Conservation (phyloP, 2,113 vertebrate genomes). For the Pseudorectes ferrugineus region DNA sequence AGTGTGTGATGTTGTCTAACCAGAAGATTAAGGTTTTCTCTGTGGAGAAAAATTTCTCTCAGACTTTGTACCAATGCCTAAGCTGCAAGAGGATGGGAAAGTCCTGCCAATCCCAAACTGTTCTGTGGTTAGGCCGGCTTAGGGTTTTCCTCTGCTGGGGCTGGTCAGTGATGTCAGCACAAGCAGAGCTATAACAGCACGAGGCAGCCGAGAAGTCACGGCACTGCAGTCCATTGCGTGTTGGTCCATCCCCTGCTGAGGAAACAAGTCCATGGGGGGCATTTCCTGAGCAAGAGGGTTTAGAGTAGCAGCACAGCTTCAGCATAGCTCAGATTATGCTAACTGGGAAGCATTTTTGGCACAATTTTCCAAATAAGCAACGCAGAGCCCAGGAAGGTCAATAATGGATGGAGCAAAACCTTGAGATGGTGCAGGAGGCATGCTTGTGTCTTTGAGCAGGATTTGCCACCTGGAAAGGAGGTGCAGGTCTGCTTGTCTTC, state of each 20-base stretch:
- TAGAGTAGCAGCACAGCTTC: neutral
- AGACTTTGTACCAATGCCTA: neutral
- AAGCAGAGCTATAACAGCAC: neutral
- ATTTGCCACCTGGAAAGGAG: neutral
- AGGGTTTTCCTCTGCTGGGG: neutral
- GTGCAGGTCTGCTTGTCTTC: neutral
- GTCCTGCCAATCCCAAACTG: neutral
- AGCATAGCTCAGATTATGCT: neutral
- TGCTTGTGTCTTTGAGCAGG: neutral
- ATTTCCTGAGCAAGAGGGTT: neutral
- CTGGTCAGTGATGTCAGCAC: neutral
- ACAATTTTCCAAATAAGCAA: neutral
- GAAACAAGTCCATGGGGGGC: neutral
- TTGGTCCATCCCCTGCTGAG: neutral
- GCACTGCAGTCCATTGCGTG: rapidly evolving
- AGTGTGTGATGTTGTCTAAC: constrained; percentile 6
- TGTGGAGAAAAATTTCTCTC: constrained; percentile 6
- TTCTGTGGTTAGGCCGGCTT: neutral
- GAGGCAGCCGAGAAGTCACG: neutral
- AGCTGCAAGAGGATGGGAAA: neutral
- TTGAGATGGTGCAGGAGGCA: neutral
- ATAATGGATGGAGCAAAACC: neutral
- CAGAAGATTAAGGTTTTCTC: constrained; percentile 51
- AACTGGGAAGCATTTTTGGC: neutral
- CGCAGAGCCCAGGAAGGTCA: neutral